Conservation (phyloP, 1,140 invertebrate species). For the Camponotus floridanus region DNA sequence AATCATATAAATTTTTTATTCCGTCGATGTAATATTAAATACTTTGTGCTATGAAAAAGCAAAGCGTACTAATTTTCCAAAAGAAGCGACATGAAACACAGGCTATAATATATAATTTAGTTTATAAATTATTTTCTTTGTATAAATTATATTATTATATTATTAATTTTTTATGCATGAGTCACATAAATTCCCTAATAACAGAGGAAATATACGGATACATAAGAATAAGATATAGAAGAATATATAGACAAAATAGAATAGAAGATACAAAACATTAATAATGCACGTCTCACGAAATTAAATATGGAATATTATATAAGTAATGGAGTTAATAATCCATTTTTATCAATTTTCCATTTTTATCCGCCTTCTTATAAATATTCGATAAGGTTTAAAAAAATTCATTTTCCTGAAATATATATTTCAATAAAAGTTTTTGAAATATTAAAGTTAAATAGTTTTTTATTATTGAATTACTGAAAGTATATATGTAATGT, state of each 20-base stretch:
- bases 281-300: background rate
- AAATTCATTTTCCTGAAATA: background rate
- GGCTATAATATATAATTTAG: constrained; percentile 27
- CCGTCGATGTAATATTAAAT: constrained; percentile 31
- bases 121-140: constrained; percentile 27
- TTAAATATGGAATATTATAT: background rate
- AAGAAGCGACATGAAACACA: constrained; percentile 27
- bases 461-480: constrained; percentile 23
- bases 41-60: constrained; percentile 16
- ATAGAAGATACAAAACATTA: background rate
- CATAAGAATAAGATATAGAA: too few relatives aligned
- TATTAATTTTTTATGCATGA: constrained; percentile 28
- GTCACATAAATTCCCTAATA: constrained; percentile 4
- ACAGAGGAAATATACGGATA: background rate
- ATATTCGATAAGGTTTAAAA: background rate
- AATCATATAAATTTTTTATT: constrained; percentile 55
- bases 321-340: constrained; percentile 30
- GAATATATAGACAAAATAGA: too few relatives aligned
- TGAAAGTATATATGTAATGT: background rate
- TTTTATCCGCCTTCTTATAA: constrained; percentile 18
- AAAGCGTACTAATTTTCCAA: constrained; percentile 19
- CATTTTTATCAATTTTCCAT: constrained; percentile 9
- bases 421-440: background rate
- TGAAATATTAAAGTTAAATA: background rate
- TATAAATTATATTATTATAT: background rate